Evolutionary conservation across 2,888 invertebrate species (phyloP), one percentile per base, ranked within the genome.

Genomic region (Phaonia tiefii): DNA sequence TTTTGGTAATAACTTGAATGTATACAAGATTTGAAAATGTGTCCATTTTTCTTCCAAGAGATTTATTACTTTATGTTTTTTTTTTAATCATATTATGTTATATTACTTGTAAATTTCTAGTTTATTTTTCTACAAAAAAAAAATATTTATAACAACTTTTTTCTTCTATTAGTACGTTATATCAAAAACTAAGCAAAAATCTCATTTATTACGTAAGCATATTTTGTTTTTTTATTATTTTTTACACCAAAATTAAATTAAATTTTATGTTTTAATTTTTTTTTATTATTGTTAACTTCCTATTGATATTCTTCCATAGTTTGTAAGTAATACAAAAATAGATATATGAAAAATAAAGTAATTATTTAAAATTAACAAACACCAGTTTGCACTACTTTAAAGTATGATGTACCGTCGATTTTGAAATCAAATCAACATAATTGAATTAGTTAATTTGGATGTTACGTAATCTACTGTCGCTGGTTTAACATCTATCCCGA

Each of bases 301-400:
- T 72, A 78, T 72, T 75, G 78, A 81, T 75, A 79, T 75, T 81
- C 75, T 81, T 78, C 77, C 75, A 72, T 81, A 78, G 49, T 37
- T 58, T 51, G 31, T 81, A 81, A 81, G 72, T 63, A 15, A 10
- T 11, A 77, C 8, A 60, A 70, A 51, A 58, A 4, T 63, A 63
- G 25, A 66, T 74, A 63, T 74, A 51, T 60, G 78, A 67, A 71
- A 75, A 72, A 37, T 25, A 22, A 63, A 31, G 65, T 25, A 71
- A 56, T 26, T 31, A 15, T 31, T 31, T 31, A 5, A 31, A 31
- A 31, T 31, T 31, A n/a, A n/a, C n/a, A n/a, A n/a, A n/a, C n/a
- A n/a, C n/a, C n/a, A n/a, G n/a, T n/a, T n/a, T n/a, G n/a, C n/a
- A n/a, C n/a, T n/a, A n/a, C n/a, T n/a, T n/a, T n/a, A n/a, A n/a